Percentiles rank a stretch among this genome's conserved stretches.
Conservation (phyloP, 2,888 invertebrate genomes). For the Luffia ferchaultella region DNA sequence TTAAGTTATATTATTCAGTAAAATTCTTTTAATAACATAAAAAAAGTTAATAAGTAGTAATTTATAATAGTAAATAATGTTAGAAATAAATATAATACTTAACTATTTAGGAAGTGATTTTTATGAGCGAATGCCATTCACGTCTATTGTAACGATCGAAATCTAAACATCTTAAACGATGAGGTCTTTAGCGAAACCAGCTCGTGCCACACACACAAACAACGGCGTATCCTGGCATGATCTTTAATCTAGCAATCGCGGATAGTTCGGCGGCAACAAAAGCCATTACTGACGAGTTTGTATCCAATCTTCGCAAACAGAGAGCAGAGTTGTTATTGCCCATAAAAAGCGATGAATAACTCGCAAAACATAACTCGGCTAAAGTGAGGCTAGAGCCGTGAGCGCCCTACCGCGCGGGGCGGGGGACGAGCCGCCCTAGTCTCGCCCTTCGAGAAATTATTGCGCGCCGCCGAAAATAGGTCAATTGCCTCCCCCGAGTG, state of each 20-base stretch:
- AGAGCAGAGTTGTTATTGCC: constrained; percentile 21
- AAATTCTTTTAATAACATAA: too few relatives aligned
- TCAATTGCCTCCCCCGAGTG: constrained; percentile 50
- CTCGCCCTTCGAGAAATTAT: constrained; percentile 54
- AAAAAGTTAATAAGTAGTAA: too few relatives aligned
- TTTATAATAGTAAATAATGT: too few relatives aligned
- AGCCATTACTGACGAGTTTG: constrained; percentile 24
- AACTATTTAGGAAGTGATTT: too few relatives aligned
- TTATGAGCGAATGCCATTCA: too few relatives aligned
- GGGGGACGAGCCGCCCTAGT: background rate
- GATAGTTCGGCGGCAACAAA: constrained; percentile 23
- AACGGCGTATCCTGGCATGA: background rate
- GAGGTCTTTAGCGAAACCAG: background rate
- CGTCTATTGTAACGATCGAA: too few relatives aligned
- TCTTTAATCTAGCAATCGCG: constrained; percentile 8
- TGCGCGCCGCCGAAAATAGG: constrained; percentile 59
- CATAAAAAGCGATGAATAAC: constrained; percentile 28
- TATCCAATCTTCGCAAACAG: constrained; percentile 29
- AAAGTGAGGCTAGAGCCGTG: constrained; percentile 4
- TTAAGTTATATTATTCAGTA: too few relatives aligned
- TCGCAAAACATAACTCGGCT: constrained; percentile 26
- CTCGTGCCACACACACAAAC: background rate
- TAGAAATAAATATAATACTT: too few relatives aligned
- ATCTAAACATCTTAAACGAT: too few relatives aligned
- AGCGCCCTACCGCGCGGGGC: background rate